phyloP scores from a whole-genome alignment of 2,888 invertebrate species.

The Sarcophaga variegata region DNA sequence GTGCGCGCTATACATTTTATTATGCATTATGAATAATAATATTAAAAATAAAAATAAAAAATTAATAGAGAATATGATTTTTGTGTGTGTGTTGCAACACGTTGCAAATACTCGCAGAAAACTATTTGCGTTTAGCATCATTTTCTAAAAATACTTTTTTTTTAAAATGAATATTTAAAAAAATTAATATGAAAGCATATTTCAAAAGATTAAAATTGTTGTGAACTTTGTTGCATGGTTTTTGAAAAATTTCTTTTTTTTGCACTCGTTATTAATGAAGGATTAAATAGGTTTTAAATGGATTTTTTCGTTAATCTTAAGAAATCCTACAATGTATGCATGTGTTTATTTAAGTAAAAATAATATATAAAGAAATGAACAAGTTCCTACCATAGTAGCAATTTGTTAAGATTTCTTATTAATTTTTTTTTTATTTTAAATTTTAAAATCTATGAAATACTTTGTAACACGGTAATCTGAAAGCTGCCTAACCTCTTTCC shows the following conservation, averaged over 20 bases:
- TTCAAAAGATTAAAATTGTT: not conserved
- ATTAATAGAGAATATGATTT: no score
- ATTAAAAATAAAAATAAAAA: not conserved
- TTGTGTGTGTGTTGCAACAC: no score
- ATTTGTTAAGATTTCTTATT: no score
- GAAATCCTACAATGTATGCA: no score
- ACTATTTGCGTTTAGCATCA: constrained; percentile 63
- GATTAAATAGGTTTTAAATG: not conserved
- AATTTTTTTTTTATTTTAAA: no score
- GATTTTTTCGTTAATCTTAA: not conserved
- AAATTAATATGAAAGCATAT: constrained; percentile 8
- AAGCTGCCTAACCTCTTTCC: no score
- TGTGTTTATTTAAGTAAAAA: no score
- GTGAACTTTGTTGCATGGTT: constrained; percentile 21
- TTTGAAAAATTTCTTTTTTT: constrained; percentile 4
- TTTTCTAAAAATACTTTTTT: constrained; percentile 62
- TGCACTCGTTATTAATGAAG: not conserved
- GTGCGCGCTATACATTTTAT: not conserved
- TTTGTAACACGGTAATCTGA: no score
- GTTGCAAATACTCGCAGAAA: not conserved
- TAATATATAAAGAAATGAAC: no score
- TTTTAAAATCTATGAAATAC: no score
- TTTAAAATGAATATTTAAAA: not conserved
- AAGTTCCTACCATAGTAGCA: no score
- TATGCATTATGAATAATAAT: constrained; percentile 5